phyloP scores from a whole-genome alignment of 1,140 invertebrate genomes.

The Drosophila nebulosa region DNA sequence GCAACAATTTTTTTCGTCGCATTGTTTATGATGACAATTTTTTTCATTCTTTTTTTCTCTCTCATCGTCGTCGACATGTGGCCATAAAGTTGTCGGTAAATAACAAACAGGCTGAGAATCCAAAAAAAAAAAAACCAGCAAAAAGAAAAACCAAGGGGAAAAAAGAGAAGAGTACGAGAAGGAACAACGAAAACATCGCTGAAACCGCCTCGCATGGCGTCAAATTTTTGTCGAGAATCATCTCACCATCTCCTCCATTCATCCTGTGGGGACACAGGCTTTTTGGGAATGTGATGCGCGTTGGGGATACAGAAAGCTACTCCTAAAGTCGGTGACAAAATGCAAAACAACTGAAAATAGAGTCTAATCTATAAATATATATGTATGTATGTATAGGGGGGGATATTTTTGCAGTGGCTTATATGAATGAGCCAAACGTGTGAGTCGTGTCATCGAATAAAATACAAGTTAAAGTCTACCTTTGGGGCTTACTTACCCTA shows the following conservation, averaged over 20 bases:
- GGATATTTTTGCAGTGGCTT: too few species aligned
- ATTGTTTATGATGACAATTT: conserved; percentile 76
- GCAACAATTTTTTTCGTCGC: conserved; percentile 56
- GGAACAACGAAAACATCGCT: not conserved
- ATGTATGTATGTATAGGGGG: too few species aligned
- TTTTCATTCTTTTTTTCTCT: conserved; percentile 3
- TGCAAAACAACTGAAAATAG: not conserved
- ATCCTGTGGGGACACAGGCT: not conserved
- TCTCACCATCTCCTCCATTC: not conserved
- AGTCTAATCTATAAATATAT: not conserved
- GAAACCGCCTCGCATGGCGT: conserved; percentile 12
- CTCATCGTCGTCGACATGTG: conserved; percentile 60
- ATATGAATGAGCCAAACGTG: too few species aligned
- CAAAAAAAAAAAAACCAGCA: not conserved
- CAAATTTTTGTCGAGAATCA: conserved; percentile 11
- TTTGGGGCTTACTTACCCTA: not conserved
- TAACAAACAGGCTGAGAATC: conserved; percentile 61
- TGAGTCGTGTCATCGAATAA: not conserved
- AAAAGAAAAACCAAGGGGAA: not conserved
- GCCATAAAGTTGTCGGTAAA: conserved; percentile 76
- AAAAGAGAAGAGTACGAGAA: too few species aligned
- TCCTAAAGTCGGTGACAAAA: not conserved
- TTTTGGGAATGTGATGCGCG: not conserved
- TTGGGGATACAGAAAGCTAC: too few species aligned
- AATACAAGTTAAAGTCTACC: not conserved